Evolutionary conservation across 2,888 invertebrate species (phyloP), one percentile per base, ranked within the genome.

Genomic region (Linnaemya vulpina): DNA sequence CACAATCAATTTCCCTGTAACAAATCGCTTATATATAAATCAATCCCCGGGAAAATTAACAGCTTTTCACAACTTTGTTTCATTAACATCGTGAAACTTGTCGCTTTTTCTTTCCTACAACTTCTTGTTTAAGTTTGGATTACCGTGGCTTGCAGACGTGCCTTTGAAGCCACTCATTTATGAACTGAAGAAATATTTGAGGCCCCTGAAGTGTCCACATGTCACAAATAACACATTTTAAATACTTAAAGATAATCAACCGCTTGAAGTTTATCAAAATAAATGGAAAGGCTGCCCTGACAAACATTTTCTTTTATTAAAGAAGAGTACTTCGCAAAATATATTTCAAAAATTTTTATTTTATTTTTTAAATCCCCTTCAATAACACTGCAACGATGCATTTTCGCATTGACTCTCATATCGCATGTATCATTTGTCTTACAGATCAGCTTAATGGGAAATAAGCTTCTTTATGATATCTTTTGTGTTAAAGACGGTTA

Each of bases 341-440:
- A 58, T 55, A 30, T 51, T 40, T 46, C 38, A 22, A 65, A 38
- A 71, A 55, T 35, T n/a, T n/a, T n/a, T n/a, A n/a, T n/a, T n/a
- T n/a, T n/a, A n/a, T n/a, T 17, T 49, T 73, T 46, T 35, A 63
- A 73, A 73, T 79, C 63, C 22, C 11, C 4, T 63, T 58, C 40
- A 43, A 55, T 55, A 46, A 25, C 38, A 53, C 35, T 11, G 1
- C 60, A 60, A n/a, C 13, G 20, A 20, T 38, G 15, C 17, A 7
- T 63, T 10, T n/a, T 22, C 35, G 22, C 17, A 38, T 49, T 15
- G 51, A 35, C 65, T 10, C 25, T 40, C 11, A 10, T 40, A 70
- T 74, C 68, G 65, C 63, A 68, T 84, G 38, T 73, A 71, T 58
- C 62, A 73, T 81, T 73, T 81, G 74, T 62, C 81, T 78, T 77